Percentiles rank a stretch among this genome's conserved stretches.
phyloP scores from a whole-genome alignment of 2,888 invertebrate genomes.

The Neoaliturus tenellus region DNA sequence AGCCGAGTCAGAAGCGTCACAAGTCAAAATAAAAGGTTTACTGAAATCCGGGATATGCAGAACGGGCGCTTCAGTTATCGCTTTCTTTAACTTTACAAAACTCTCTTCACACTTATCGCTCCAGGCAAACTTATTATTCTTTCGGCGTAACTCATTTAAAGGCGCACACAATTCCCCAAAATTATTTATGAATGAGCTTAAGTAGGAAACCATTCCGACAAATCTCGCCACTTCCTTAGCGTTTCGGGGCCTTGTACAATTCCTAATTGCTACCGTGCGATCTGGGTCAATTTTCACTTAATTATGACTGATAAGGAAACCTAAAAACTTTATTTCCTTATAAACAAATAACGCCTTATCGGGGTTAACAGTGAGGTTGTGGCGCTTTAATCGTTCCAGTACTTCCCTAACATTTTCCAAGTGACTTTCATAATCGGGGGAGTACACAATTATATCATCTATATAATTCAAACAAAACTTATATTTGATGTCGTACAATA shows the following conservation, averaged over 20 bases:
- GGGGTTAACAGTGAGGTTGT: slow-evolving; percentile 35
- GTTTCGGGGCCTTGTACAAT: neutral
- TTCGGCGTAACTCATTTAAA: no score
- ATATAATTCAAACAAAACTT: neutral
- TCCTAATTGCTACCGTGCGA: neutral
- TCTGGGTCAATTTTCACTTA: slow-evolving; percentile 17
- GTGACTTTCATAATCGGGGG: neutral
- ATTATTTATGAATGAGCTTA: no score
- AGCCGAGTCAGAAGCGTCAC: no score
- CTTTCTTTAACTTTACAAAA: no score
- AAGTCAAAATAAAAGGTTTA: no score
- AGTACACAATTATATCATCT: slow-evolving; percentile 4
- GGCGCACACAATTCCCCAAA: no score
- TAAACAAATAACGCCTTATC: slow-evolving; percentile 23
- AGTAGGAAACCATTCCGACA: slow-evolving; percentile 33
- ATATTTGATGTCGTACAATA: slow-evolving; percentile 20
- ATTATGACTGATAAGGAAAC: neutral
- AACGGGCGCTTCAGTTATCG: no score
- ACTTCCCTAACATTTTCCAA: neutral
- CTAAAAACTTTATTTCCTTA: slow-evolving; percentile 22
- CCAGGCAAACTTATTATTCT: no score
- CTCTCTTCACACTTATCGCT: no score
- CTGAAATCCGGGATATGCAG: no score
- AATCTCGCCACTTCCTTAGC: slow-evolving; percentile 7
- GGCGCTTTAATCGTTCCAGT: neutral